Evolutionary conservation across 64 coral and sea anemone genomes (phyloP).

Genomic region (Dendronephthya gigantea): DNA sequence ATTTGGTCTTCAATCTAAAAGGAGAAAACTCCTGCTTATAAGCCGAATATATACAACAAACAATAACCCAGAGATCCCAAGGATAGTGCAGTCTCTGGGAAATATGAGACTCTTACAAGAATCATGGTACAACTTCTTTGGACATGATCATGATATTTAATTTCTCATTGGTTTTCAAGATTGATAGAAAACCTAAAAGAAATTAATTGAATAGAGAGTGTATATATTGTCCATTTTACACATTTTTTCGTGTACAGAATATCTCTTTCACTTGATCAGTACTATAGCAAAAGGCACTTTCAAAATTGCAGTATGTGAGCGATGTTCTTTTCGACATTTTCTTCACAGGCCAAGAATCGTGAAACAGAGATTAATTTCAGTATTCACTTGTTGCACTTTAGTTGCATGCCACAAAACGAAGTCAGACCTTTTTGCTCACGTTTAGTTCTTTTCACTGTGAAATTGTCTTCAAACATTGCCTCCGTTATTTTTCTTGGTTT

Average conservation of each 20-base stretch:
- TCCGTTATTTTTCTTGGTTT: neutral
- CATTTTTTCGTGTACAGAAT: neutral
- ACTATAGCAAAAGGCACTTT: neutral
- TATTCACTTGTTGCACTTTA: too few species aligned
- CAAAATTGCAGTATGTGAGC: neutral
- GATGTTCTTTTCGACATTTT: neutral
- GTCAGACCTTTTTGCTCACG: neutral
- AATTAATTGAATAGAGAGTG: neutral
- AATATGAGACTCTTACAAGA: too few species aligned
- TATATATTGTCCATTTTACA: neutral
- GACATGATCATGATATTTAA: too few species aligned
- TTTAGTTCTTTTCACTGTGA: neutral
- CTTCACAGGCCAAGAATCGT: neutral
- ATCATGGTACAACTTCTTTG: too few species aligned
- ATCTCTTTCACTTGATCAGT: neutral
- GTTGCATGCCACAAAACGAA: too few species aligned
- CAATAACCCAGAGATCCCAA: too few species aligned
- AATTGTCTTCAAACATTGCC: neutral
- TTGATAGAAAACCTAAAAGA: too few species aligned
- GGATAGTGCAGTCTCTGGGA: too few species aligned
- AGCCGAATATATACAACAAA: too few species aligned
- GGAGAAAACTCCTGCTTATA: too few species aligned
- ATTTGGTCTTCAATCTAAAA: too few species aligned
- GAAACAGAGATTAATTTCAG: neutral
- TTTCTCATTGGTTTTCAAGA: too few species aligned